Base-by-base conservation (phyloP, 2,888 invertebrate genomes). In the Tribolium freemani region DNA sequence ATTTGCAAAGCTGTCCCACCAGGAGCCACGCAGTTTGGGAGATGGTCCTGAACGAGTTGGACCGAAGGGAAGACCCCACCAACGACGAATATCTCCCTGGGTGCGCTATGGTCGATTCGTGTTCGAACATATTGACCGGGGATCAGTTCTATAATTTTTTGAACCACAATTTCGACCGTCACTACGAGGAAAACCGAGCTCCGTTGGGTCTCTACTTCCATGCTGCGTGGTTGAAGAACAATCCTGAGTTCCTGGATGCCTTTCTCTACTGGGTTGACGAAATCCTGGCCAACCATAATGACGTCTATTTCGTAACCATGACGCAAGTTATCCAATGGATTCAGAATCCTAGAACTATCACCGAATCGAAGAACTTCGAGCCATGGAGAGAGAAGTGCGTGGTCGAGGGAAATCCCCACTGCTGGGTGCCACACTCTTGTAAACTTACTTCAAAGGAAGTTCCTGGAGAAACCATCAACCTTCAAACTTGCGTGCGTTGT, bases 241-340 rank as follows among this genome's bases (percentile, higher is more conserved):
- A 96, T 84, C 96, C 96, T 51, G 96, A 97, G 86, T 96, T 92
- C 86, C 88, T 96, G 76, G 96, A 96, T 83, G 96, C 96, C 63
- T 96, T 97, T 91, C 88, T 96, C 13, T 96, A 93, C 86, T 97
- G 96, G 96, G 93, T 97, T 83, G 96, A 97, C 85, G 96, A 97
- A 87, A 90, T 95, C 72, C 88, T 95, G 44, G 88, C 91, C 79
- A 94, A 93, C 78, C 95, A 95, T 88, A 94, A 94, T 78, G 97
- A 97, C 84, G 96, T 96, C 6, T 97, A 95, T 88, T 97, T 97
- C 85, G 95, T 95, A 10, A 97, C 96, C 72, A 96, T 96, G 96
- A 96, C 96, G n/a, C 95, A 96, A 86, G 96, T 96, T 5, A 96
- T 97, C 80, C 96, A 96, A 84, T 97, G 97, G 97, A 95, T 97